phyloP scores from a whole-genome alignment of 2,113 vertebrate genomes.

The Eclectus roratus region DNA sequence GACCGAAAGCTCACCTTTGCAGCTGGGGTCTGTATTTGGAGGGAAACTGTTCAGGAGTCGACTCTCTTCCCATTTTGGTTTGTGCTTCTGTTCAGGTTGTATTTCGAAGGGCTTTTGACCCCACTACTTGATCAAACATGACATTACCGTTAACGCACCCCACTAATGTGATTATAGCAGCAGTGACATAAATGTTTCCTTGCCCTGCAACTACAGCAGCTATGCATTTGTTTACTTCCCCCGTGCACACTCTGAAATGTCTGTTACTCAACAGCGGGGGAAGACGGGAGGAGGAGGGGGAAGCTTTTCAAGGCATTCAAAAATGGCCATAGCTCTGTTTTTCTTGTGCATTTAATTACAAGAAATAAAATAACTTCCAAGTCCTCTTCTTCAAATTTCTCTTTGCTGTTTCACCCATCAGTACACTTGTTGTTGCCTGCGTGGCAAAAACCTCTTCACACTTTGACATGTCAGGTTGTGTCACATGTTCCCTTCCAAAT shows the following conservation, averaged over 20 bases:
- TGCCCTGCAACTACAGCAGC: slow-evolving; percentile 48
- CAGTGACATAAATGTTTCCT: slow-evolving; percentile 52
- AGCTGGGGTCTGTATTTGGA: neutral
- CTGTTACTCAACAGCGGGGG: slow-evolving; percentile 12
- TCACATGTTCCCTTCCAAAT: neutral
- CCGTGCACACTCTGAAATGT: neutral
- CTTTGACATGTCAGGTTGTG: neutral
- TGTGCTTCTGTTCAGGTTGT: neutral
- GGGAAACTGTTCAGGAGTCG: neutral
- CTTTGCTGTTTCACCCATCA: neutral
- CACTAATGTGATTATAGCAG: slow-evolving; percentile 38
- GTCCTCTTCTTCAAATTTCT: neutral
- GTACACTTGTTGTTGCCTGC: neutral
- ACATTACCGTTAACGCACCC: slow-evolving; percentile 4
- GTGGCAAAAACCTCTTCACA: neutral
- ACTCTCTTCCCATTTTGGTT: neutral
- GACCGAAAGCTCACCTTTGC: neutral
- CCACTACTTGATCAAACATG: slow-evolving; percentile 27
- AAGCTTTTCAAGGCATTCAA: neutral
- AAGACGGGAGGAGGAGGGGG: neutral
- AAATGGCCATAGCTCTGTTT: neutral
- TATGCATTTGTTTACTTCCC: slow-evolving; percentile 56
- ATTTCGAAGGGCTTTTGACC: neutral
- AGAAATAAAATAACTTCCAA: neutral
- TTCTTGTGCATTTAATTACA: neutral